Evolutionary conservation across 2,888 invertebrate genomes (phyloP).

Genomic region (Allygus modestus): DNA sequence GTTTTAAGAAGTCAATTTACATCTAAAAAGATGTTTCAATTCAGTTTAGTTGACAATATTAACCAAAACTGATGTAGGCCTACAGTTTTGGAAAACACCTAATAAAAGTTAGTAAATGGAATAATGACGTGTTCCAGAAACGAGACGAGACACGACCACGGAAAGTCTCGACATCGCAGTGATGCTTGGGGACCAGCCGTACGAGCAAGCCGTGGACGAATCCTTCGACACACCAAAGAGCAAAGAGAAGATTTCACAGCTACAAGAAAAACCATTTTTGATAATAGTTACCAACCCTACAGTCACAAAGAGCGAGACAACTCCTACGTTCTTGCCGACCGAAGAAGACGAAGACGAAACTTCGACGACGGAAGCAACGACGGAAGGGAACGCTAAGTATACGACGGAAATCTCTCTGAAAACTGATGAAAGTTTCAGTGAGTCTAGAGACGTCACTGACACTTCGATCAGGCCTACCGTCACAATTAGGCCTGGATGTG

Average conservation of each 20-base stretch:
- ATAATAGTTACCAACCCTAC: constrained; percentile 55
- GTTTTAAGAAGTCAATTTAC: no score
- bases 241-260: constrained; percentile 4
- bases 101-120: no score
- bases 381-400: constrained; percentile 55
- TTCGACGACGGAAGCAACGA: constrained; percentile 54
- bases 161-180: not conserved
- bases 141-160: constrained; percentile 9
- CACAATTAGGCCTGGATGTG: not conserved
- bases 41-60: no score
- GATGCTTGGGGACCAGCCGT: constrained; percentile 49
- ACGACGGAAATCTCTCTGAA: constrained; percentile 52
- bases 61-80: no score
- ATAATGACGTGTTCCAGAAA: not conserved
- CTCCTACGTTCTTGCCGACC: constrained; percentile 7
- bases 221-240: constrained; percentile 45
- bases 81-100: no score
- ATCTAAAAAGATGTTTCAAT: no score
- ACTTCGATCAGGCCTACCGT: not conserved
- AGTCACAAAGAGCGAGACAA: constrained; percentile 47
- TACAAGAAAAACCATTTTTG: constrained; percentile 49
- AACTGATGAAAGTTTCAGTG: not conserved
- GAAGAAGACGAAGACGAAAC: not conserved
- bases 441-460: constrained; percentile 14
- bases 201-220: not conserved